Evolutionary conservation across 2,113 vertebrate species (phyloP).

Genomic region (Coregonus clupeaformis): DNA sequence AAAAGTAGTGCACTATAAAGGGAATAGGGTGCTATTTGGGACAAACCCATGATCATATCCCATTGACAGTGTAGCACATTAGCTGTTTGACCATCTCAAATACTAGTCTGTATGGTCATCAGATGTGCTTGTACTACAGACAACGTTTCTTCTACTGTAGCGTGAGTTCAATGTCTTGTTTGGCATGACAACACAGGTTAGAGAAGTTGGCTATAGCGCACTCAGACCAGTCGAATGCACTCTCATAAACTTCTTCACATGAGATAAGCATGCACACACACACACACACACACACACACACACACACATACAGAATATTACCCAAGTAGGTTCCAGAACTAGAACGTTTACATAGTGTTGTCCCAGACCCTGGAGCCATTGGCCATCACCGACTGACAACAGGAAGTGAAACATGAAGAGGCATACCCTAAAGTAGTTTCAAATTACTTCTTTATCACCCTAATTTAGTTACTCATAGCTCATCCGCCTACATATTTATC

Average conservation of each 20-base stretch:
- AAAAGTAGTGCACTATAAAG: too few species aligned
- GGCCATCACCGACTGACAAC: slow-evolving; percentile 15
- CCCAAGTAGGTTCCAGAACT: slow-evolving; percentile 1
- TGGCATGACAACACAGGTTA: too few species aligned
- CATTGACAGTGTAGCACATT: background rate
- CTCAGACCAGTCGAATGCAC: too few species aligned
- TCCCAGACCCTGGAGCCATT: slow-evolving; percentile 2
- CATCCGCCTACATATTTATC: slow-evolving; percentile 36
- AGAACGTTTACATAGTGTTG: background rate
- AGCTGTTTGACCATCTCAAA: background rate
- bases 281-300: too few species aligned
- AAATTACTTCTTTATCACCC: background rate
- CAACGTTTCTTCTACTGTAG: too few species aligned
- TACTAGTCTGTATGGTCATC: too few species aligned
- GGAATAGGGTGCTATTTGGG: too few species aligned
- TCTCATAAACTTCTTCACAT: background rate
- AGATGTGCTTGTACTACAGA: background rate
- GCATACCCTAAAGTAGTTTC: slow-evolving; percentile 12
- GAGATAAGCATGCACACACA: background rate
- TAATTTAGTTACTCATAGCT: slow-evolving; percentile 34
- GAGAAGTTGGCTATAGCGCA: too few species aligned
- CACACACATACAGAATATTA: background rate
- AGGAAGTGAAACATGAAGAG: slow-evolving; percentile 17
- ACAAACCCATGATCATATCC: background rate
- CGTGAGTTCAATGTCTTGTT: too few species aligned